Evolutionary conservation across 2,888 invertebrate genomes (phyloP), one percentile per base, ranked within the genome.

Genomic region (Ethmia dodecea): DNA sequence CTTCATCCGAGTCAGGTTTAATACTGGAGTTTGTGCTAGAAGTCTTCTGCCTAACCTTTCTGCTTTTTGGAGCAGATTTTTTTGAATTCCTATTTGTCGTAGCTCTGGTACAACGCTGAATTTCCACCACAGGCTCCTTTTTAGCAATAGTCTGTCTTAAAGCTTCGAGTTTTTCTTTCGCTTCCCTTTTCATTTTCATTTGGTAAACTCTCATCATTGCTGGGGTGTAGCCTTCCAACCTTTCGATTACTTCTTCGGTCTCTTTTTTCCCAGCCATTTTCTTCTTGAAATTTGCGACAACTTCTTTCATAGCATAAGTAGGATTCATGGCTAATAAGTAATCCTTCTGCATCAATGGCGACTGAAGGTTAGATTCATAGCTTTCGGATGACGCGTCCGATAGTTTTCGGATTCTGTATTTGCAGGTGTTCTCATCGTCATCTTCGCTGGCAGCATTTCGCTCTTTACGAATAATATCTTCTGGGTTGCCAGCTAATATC

Each of bases 291-390:
- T 83, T 89, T 24, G 89, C 87, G 35, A 91, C 73, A 0, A 93
- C 89, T 45, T 90, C 89, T 42, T 90, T 78, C 93, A 93, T 93
- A 1, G 92, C 92, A 29, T 90, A 89, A 1, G 93, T 93, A 0
- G 92, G 92, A 53, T 89, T 90, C 36, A 88, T 47, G n/a, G 65
- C 63, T 32, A 73, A 63, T 31, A 90, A 63, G 49, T 72, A 89
- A 60, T 73, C 86, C 64, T 69, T 80, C 47, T 76, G 86, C 44
- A 75, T 56, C 15, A 77, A 47, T 1, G 72, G 80, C 1, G 77
- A 75, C 32, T 70, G 76, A 8, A 60, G 55, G 52, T 61, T 74
- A 16, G 60, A 73, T 49, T 75, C 80, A 38, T 58, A 70, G 32
- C 48, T 64, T 18, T 80, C 81, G 3, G 79, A 75, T 0, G 73